Evolutionary conservation across 2,113 vertebrate genomes (phyloP), one percentile per base, ranked within the genome.

Genomic region (Pipa parva): DNA sequence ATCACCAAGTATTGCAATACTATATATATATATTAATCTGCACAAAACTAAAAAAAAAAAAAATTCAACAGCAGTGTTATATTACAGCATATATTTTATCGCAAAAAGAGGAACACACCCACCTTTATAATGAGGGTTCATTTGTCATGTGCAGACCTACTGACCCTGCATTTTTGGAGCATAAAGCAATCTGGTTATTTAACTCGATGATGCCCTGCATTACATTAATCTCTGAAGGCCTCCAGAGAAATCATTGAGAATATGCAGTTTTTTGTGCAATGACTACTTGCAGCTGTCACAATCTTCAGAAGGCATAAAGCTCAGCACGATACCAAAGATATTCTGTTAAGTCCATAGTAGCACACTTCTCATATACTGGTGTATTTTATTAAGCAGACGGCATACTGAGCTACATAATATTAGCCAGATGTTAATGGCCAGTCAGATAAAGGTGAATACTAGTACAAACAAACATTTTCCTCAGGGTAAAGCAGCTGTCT

Each of bases 101-200:
- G 17, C 58, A 45, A 67, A 59, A 7, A 3, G 7, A 5, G 48
- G 48, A n/a, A n/a, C 46, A 52, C 65, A 29, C 65, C 45, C 9
- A 4, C 24, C 10, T 26, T 7, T 59, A 50, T 15, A 42, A 18
- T 45, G 17, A 15, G 15, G 13, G 31, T 28, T 52, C 13, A 52
- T 52, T 48, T 28, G 33, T 42, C 56, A 52, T 59, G 46, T 42
- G 46, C 31, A 68, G 18, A 58, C 45, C 64, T 59, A 24, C 2
- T 59, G 64, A 67, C 64, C 64, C 24, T 50, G 42, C 64, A 69
- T 68, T 37, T 68, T 68, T 59, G 46, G 21, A 50, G 37, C 22
- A 51, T 59, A 51, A 49, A 33, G 45, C 46, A 68, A 59, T 50
- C 4, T 20, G 27, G 31, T 66, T 57, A 31, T 13, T 36, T 50